A percentile compares a stretch with the other conserved stretches of the same genome.
Conservation (phyloP, 1,140 invertebrate species). For the Drosophila tani region DNA sequence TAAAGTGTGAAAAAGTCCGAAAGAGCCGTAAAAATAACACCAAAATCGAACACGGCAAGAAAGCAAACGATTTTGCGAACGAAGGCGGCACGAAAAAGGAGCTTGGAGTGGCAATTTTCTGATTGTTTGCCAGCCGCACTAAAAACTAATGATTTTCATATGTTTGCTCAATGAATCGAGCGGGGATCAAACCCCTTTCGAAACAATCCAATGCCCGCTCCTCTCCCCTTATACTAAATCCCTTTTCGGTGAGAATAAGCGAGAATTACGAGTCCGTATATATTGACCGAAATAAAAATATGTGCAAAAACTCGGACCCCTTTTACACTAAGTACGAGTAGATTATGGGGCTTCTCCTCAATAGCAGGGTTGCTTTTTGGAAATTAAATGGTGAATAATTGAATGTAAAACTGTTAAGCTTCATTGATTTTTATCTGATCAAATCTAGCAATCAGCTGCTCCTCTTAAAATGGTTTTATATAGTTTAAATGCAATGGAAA, state of each 20-base stretch:
- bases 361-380: neutral
- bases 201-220: neutral
- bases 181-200: conserved; percentile 7
- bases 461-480: neutral
- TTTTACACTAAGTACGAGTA: conserved; percentile 35
- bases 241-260: conserved; percentile 34
- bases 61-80: conserved; percentile 36
- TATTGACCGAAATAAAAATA: conserved; percentile 42
- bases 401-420: conserved; percentile 10
- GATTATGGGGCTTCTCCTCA: conserved; percentile 1
- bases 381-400: conserved; percentile 5
- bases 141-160: conserved; percentile 84
- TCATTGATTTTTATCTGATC: conserved; percentile 23
- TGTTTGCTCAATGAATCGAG: conserved; percentile 79
- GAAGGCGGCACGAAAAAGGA: conserved; percentile 41
- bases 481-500: neutral
- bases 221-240: neutral
- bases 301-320: conserved; percentile 22
- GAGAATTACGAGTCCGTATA: conserved; percentile 52
- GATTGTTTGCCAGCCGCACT: conserved; percentile 80
- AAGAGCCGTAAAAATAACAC: conserved; percentile 64
- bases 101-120: conserved; percentile 76
- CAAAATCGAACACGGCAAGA: conserved; percentile 44
- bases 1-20: conserved; percentile 77
- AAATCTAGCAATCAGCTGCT: conserved; percentile 16